A percentile compares a stretch with the other conserved stretches of the same genome.
phyloP scores from a whole-genome alignment of 2,797 vertebrate genomes.

The Oophaga sylvatica region DNA sequence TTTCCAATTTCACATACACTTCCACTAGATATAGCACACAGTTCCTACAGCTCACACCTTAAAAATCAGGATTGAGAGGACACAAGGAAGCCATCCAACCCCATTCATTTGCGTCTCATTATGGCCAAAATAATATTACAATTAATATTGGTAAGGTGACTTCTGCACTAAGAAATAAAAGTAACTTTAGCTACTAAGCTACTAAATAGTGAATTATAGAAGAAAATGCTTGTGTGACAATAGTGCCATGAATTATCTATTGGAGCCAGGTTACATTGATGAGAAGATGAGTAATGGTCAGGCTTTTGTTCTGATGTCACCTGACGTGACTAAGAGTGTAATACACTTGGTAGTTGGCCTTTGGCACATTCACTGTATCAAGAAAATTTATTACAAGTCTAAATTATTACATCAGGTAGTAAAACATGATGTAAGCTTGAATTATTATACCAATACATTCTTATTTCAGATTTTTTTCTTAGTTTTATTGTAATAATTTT shows the following conservation, averaged over 20 bases:
- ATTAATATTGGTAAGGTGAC: background rate
- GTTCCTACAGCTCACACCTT: too few relatives aligned
- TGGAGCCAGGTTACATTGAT: background rate
- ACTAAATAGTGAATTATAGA: background rate
- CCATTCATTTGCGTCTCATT: background rate
- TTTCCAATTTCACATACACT: too few relatives aligned
- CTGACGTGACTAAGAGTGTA: background rate
- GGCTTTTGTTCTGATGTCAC: background rate
- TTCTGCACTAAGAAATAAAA: background rate
- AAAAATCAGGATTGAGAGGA: background rate
- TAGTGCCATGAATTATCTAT: background rate
- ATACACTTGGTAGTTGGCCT: background rate
- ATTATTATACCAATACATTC: background rate
- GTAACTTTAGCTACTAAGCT: background rate
- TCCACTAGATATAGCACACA: too few relatives aligned
- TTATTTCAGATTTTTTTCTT: background rate
- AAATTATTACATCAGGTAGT: background rate
- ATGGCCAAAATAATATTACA: background rate
- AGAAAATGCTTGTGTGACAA: background rate
- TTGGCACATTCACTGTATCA: background rate
- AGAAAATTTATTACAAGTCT: constrained; percentile 1
- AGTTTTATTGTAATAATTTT: background rate
- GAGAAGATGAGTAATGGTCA: background rate
- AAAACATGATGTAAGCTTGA: background rate
- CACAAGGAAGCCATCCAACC: background rate